These are phyloP conservation scores for Lepidostoma basale DNA, from an alignment of 1,140 invertebrate genomes.

Conservation along the genomic window DNA sequence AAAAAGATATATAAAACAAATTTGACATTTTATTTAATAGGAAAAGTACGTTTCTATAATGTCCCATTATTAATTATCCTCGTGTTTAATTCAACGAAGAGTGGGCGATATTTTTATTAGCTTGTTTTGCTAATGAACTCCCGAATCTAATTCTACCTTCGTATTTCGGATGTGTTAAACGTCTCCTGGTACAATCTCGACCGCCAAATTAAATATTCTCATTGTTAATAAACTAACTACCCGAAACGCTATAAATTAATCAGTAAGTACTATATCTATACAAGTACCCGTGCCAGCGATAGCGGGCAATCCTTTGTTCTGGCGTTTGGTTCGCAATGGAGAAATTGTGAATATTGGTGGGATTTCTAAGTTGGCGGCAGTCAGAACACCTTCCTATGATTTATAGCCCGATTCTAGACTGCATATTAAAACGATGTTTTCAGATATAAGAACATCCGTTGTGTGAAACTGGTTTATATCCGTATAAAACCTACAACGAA, in stretches of 20 bases:
- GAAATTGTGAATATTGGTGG: slow-evolving; percentile 23
- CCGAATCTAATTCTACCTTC: background rate
- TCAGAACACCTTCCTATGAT: slow-evolving; percentile 28
- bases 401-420: slow-evolving; percentile 17
- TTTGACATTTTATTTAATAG: no score
- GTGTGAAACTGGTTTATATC: background rate
- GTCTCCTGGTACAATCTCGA: background rate
- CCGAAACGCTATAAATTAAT: slow-evolving; percentile 23
- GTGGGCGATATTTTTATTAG: no score
- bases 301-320: background rate
- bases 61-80: no score
- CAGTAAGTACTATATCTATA: slow-evolving; percentile 5
- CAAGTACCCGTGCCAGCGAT: no score
- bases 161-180: background rate
- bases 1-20: no score
- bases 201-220: slow-evolving; percentile 16
- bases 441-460: slow-evolving; percentile 5
- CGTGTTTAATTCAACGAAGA: no score
- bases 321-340: slow-evolving; percentile 3
- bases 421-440: slow-evolving; percentile 30
- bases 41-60: no score
- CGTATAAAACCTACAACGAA: no score
- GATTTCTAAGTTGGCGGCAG: background rate
- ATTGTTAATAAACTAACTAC: slow-evolving; percentile 23
- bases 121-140: background rate